phyloP scores from a whole-genome alignment of 2,797 vertebrate species.

The Acrossocheilus wenchowensis region DNA sequence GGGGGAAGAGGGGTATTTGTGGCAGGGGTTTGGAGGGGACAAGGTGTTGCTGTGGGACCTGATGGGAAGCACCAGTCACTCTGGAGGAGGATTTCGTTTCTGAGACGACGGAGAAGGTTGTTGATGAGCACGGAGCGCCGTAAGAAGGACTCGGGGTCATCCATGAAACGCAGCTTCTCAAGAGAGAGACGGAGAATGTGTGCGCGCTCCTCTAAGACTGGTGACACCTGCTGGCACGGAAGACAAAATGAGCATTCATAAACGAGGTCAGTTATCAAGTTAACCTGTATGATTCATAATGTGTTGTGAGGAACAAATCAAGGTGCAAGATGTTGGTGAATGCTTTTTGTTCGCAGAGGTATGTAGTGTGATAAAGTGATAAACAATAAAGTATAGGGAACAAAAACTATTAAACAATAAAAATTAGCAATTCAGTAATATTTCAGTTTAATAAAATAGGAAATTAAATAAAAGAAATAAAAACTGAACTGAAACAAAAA shows the following conservation, averaged over 20 bases:
- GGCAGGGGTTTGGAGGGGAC: slow-evolving; percentile 38
- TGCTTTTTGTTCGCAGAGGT: not conserved
- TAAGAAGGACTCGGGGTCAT: slow-evolving; percentile 94
- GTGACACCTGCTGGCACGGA: slow-evolving; percentile 80
- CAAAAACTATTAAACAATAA: not conserved
- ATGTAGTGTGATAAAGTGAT: not conserved
- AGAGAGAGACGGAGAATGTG: slow-evolving; percentile 94
- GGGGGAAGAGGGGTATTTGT: slow-evolving; percentile 65
- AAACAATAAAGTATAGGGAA: not conserved
- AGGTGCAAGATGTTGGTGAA: not conserved
- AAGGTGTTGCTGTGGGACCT: slow-evolving; percentile 58
- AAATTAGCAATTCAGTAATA: not conserved
- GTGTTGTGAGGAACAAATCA: not conserved
- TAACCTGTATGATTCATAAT: not conserved
- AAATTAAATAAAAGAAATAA: not conserved
- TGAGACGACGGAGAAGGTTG: slow-evolving; percentile 92
- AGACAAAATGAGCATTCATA: slow-evolving; percentile 38
- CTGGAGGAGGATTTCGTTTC: slow-evolving; percentile 92
- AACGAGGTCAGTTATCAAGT: not conserved
- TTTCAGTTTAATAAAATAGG: not conserved
- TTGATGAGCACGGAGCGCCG: slow-evolving; percentile 95
- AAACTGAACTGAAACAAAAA: not conserved
- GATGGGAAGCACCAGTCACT: slow-evolving; percentile 92
- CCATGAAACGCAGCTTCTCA: slow-evolving; percentile 95
- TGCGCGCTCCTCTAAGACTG: slow-evolving; percentile 90